Base-by-base conservation (phyloP, 1,140 invertebrate genomes). In the Scylla paramamosain region DNA sequence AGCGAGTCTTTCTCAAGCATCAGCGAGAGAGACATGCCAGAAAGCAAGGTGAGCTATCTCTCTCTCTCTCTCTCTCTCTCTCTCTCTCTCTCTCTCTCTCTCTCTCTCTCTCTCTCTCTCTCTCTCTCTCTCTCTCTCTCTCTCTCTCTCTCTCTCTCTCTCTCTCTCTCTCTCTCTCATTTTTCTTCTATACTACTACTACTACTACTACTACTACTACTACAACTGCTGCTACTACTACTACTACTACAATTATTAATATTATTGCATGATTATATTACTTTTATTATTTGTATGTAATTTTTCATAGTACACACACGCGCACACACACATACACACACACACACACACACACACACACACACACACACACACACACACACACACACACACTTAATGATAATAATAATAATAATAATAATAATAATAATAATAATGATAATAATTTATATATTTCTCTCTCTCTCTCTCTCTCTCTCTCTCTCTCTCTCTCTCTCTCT, bases 121-220 rank as follows among this genome's bases (percentile, higher is more conserved):
- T 89, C 46, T 7, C 31, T 29, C 16, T 89, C 14, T 89, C 87
- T 7, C 39, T 31, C 28, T 48, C 25, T 92, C n/a, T 48, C 39
- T 92, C 32, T 45, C 52, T 92, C 46, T n/a, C n/a, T 92, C 46
- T 48, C 39, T n/a, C 29, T 77, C 48, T 92, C 59, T 67, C 59
- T 92, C 91, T 92, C 59, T 67, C 67, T 91, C 90, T 91, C 90
- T 91, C 90, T 59, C 90, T 91, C 32, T 48, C 46, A 10, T 59
- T 0, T 6, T 6, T 20, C 25, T 59, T 6, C 0, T 46, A 20
- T 91, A n/a, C 29, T 59, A 52, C 32, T 46, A n/a, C 12, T 14
- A 16, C 31, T 91, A 7, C 46, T n/a, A 6, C 16, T 48, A 16
- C 16, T 52, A 8, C 14, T 46, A 39, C 28, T n/a, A 12, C 25